A percentile compares a stretch with the other conserved stretches of the same genome.
phyloP scores from a whole-genome alignment of 1,140 invertebrate species.

The Cyrtorhinus lividipennis region DNA sequence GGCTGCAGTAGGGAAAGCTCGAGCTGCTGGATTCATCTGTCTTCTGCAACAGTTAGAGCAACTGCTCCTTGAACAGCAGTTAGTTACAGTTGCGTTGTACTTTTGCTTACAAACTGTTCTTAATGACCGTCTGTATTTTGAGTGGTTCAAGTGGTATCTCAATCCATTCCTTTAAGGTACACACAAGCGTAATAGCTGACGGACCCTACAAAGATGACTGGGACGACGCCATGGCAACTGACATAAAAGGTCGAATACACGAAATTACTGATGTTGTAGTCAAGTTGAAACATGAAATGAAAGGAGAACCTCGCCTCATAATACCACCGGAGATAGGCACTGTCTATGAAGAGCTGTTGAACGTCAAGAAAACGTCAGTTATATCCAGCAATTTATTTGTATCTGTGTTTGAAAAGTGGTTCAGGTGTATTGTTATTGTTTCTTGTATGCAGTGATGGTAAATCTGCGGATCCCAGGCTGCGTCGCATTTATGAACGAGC shows the following conservation, averaged over 20 bases:
- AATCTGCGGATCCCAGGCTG: constrained; percentile 44
- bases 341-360: constrained; percentile 42
- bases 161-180: too few species aligned
- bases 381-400: too few species aligned
- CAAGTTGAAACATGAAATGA: constrained; percentile 48
- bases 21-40: too few species aligned
- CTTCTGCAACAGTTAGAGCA: too few species aligned
- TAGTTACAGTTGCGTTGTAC: too few species aligned
- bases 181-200: constrained; percentile 31
- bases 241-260: constrained; percentile 58
- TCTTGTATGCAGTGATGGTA: constrained; percentile 31
- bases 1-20: too few species aligned
- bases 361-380: constrained; percentile 41
- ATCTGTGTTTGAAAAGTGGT: too few species aligned
- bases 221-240: constrained; percentile 57
- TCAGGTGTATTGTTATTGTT: neutral
- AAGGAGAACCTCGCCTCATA: constrained; percentile 50
- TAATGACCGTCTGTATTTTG: too few species aligned
- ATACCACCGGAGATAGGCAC: constrained; percentile 60
- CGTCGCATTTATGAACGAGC: constrained; percentile 62
- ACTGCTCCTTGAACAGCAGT: too few species aligned
- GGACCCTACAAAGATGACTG: constrained; percentile 52
- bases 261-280: constrained; percentile 57
- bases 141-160: too few species aligned
- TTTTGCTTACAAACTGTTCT: too few species aligned